These are phyloP conservation scores for Embiotoca jacksoni DNA, from an alignment of 2,113 vertebrate genomes.

Conservation along the genomic window DNA sequence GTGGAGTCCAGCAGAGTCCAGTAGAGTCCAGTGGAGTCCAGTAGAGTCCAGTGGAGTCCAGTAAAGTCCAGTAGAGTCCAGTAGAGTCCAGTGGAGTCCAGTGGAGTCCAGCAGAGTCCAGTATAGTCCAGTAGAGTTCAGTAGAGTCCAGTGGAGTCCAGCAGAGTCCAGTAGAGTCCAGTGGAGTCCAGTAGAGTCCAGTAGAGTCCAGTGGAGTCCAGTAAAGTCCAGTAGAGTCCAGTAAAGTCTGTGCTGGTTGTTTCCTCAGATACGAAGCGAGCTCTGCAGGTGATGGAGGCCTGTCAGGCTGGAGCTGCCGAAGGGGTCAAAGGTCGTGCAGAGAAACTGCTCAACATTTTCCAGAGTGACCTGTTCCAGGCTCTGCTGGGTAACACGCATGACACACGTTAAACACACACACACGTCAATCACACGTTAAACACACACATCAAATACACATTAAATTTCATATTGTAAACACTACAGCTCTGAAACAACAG, in stretches of 20 bases:
- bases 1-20: not conserved
- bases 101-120: not conserved
- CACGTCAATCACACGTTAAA: not conserved
- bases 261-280: constrained; percentile 78
- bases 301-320: constrained; percentile 73
- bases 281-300: constrained; percentile 81
- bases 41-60: not conserved
- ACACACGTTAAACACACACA: not conserved
- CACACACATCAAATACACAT: not conserved
- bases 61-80: not conserved
- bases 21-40: no score
- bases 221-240: not conserved
- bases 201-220: not conserved
- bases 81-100: not conserved
- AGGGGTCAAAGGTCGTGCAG: constrained; percentile 77
- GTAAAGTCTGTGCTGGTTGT: not conserved
- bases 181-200: not conserved
- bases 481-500: no score
- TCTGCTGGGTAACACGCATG: constrained; percentile 76
- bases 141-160: not conserved
- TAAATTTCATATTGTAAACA: no score
- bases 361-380: constrained; percentile 87
- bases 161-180: not conserved
- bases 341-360: constrained; percentile 83
- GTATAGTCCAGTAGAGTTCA: not conserved